Evolutionary conservation across 2,113 vertebrate genomes (phyloP), one percentile per base, ranked within the genome.

Genomic region (Chascanopsetta lugubris): DNA sequence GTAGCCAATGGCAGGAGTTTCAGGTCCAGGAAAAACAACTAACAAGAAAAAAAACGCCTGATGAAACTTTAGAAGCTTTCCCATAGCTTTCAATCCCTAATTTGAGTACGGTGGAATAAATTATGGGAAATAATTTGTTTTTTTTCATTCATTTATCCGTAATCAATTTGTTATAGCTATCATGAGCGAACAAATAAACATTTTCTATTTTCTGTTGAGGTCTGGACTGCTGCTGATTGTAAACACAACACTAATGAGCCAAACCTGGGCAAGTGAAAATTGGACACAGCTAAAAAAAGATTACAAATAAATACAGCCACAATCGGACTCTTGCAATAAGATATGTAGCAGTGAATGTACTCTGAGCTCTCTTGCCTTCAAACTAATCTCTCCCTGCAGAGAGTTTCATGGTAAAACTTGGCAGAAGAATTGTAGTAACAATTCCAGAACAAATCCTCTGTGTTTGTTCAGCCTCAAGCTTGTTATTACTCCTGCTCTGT

Each of bases 211-310:
- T 0, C 22, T 18, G 40, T 57, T 5, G 38, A 63, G n/a, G 8
- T 25, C 49, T 72, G 26, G 10, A 30, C 34, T 27, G 17, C 9
- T 36, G 42, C 8, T 17, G n/a, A 59, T 24, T 26, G 22, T 46
- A 54, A 79, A 54, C 21, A 54, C n/a, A 51, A 9, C 22, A 21
- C 62, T 84, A 84, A 79, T 67, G 77, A 86, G 61, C 36, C 34
- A 10, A 46, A 79, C 67, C 49, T 42, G 38, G 22, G 30, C 11
- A 27, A 75, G 75, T 21, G 38, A 17, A 60, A 62, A 66, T 6
- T 72, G 49, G 69, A 63, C 48, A 60, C 34, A 59, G 15, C 34
- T 63, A 34, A 32, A 34, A n/a, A n/a, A n/a, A n/a, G n/a, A n/a
- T n/a, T n/a, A n/a, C n/a, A n/a, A n/a, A n/a, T n/a, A n/a, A n/a